These are phyloP conservation scores for Pteria penguin DNA, from an alignment of 2,888 invertebrate genomes.

Conservation along the genomic window DNA sequence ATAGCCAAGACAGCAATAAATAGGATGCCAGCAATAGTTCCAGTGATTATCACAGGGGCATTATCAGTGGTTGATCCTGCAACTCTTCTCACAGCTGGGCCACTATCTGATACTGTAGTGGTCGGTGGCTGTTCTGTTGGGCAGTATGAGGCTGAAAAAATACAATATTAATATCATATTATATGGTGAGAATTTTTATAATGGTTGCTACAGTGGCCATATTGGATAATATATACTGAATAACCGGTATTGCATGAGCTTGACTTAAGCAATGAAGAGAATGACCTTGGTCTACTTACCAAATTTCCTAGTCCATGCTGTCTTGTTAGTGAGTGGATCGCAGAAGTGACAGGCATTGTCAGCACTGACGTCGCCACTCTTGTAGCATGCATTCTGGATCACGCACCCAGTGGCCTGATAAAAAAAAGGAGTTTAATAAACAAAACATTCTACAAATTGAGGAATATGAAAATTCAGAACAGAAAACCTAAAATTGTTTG, in stretches of 20 bases:
- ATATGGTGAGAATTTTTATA: no score
- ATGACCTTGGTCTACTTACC: slow-evolving; percentile 15
- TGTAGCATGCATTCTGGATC: slow-evolving; percentile 6
- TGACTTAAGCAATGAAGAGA: no score
- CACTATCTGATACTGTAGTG: neutral
- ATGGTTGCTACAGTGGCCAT: no score
- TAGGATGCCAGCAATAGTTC: neutral
- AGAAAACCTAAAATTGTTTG: no score
- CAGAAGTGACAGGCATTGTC: slow-evolving; percentile 19
- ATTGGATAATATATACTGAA: no score
- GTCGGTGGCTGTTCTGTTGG: neutral
- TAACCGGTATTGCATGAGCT: no score
- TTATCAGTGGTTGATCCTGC: neutral
- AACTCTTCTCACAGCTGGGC: neutral
- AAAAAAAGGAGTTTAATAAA: no score
- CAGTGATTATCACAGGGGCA: neutral
- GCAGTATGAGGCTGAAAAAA: neutral
- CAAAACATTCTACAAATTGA: no score
- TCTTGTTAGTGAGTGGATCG: slow-evolving; percentile 6
- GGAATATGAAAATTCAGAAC: no score
- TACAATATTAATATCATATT: no score
- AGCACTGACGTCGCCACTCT: neutral
- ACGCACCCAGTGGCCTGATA: neutral
- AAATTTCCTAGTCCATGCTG: slow-evolving; percentile 13
- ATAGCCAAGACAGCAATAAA: neutral